Evolutionary conservation across 2,113 vertebrate genomes (phyloP).

Genomic region (Gadus macrocephalus): DNA sequence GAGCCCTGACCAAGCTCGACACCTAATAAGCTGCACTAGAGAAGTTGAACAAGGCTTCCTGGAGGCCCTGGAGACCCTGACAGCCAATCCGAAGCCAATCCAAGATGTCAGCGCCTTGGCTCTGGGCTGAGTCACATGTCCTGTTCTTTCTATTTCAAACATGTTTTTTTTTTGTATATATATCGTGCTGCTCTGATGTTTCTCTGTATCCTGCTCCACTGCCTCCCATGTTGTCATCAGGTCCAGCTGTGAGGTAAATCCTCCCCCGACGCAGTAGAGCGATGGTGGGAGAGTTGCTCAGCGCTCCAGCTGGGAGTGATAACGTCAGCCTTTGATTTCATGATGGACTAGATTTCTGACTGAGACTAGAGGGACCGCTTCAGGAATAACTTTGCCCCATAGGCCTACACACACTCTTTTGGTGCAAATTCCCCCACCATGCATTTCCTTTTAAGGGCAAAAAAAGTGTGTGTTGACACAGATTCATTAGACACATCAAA

Average conservation of each 20-base stretch:
- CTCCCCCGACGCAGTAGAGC: constrained; percentile 13
- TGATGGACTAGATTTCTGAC: background rate
- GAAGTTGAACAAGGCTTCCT: too few relatives aligned
- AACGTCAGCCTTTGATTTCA: constrained; percentile 9
- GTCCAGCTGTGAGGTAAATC: constrained; percentile 30
- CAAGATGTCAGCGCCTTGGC: background rate
- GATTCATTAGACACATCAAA: too few relatives aligned
- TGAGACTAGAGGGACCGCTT: background rate
- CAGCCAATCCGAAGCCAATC: too few relatives aligned
- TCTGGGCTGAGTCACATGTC: constrained; percentile 26
- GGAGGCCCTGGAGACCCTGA: too few relatives aligned
- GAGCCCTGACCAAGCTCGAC: too few relatives aligned
- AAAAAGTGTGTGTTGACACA: too few relatives aligned
- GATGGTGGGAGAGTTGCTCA: constrained; percentile 3
- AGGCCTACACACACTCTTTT: too few relatives aligned
- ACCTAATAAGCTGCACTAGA: too few relatives aligned
- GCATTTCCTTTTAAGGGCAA: too few relatives aligned
- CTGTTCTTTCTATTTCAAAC: background rate
- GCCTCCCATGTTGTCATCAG: background rate
- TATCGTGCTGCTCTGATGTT: background rate
- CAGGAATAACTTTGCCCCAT: background rate
- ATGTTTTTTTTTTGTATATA: background rate
- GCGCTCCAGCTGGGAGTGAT: constrained; percentile 2
- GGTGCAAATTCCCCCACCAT: too few relatives aligned
- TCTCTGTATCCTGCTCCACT: constrained; percentile 18